Evolutionary conservation across 2,113 vertebrate species (phyloP).

Genomic region (Cyprichromis sp.): DNA sequence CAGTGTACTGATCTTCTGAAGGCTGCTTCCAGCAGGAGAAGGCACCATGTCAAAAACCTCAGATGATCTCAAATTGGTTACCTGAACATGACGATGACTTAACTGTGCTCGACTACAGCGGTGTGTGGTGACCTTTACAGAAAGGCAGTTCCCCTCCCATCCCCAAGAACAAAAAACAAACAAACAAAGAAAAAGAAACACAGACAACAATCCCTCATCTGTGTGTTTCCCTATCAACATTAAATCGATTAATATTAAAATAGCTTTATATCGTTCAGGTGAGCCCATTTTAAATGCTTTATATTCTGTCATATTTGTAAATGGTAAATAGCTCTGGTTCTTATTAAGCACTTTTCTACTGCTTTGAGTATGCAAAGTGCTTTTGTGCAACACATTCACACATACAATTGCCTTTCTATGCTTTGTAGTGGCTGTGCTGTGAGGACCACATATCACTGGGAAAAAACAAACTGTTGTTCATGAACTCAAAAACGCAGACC

Average conservation of each 20-base stretch:
- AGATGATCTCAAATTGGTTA: neutral
- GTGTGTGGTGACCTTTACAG: neutral
- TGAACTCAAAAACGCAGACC: neutral
- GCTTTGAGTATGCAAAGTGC: too few relatives aligned
- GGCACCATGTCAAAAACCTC: neutral
- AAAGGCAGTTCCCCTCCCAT: neutral
- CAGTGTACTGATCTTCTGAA: neutral
- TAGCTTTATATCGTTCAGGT: fast-evolving
- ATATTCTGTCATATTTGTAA: neutral
- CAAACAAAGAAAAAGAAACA: neutral
- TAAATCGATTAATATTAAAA: neutral
- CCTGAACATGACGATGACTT: neutral
- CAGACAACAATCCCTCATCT: neutral
- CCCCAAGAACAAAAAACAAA: neutral
- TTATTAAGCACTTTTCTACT: neutral
- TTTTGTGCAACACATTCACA: neutral
- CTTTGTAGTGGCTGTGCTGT: neutral
- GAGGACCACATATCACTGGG: neutral
- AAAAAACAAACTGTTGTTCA: neutral
- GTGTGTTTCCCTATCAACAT: neutral
- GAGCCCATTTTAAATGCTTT: neutral
- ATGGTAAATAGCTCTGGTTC: neutral
- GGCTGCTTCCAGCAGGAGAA: neutral
- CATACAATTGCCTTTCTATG: neutral
- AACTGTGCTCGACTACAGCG: neutral